Conservation (phyloP, 2,113 vertebrate genomes). For the Corydoras sp. region DNA sequence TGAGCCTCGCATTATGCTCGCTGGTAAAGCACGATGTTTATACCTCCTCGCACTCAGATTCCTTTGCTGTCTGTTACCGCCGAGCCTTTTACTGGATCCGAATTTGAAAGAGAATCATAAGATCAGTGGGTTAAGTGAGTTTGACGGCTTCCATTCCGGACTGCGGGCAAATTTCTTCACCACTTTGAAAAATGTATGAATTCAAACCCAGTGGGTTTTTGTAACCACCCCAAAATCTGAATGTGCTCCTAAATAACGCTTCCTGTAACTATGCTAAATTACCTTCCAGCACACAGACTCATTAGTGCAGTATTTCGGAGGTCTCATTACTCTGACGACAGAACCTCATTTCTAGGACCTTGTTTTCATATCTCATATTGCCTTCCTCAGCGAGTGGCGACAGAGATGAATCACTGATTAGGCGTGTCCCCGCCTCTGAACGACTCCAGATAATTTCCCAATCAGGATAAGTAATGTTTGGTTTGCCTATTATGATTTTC, state of each 20-base stretch:
- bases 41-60: slow-evolving; percentile 79
- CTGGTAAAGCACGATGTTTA: slow-evolving; percentile 75
- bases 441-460: background rate
- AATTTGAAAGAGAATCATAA: slow-evolving; percentile 70
- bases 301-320: slow-evolving; percentile 24
- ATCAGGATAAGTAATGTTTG: slow-evolving; percentile 22
- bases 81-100: slow-evolving; percentile 84
- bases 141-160: background rate
- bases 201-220: slow-evolving; percentile 4
- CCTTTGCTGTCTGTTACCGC: slow-evolving; percentile 91
- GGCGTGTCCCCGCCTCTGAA: background rate
- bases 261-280: slow-evolving; percentile 27
- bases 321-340: slow-evolving; percentile 8
- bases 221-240: slow-evolving; percentile 1
- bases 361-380: slow-evolving; percentile 1
- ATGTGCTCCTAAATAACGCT: slow-evolving; percentile 15
- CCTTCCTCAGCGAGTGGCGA: background rate
- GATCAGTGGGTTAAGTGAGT: slow-evolving; percentile 37
- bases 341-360: slow-evolving; percentile 3
- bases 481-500: slow-evolving; percentile 1
- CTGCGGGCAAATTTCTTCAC: background rate
- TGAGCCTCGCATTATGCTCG: slow-evolving; percentile 87
- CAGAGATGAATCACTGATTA: background rate
- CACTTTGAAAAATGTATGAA: background rate
- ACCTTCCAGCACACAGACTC: background rate